Conservation (phyloP, 1,140 invertebrate genomes). For the Magallana gigas region DNA sequence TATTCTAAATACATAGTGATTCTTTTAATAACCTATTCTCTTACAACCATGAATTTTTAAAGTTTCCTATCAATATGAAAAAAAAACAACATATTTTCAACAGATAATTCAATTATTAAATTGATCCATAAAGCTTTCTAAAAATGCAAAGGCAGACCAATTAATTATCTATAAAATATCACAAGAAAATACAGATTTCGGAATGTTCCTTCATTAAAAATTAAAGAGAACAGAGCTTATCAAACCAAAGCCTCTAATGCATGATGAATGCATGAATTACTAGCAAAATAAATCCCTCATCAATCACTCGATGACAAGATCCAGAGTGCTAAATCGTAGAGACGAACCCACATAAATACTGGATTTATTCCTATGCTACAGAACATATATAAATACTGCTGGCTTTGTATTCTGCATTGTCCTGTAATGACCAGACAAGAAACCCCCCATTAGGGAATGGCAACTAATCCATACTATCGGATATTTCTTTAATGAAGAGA, state of each 20-base stretch:
- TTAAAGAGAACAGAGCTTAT: not conserved
- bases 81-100: too few species aligned
- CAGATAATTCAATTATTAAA: too few species aligned
- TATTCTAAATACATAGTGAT: too few species aligned
- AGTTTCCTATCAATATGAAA: too few species aligned
- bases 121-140: too few species aligned
- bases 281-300: not conserved
- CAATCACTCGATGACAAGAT: not conserved
- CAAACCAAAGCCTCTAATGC: not conserved
- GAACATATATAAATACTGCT: too few species aligned
- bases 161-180: too few species aligned
- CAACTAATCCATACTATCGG: not conserved
- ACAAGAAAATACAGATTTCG: too few species aligned
- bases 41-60: too few species aligned
- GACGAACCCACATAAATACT: not conserved
- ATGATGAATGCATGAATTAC: not conserved
- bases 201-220: too few species aligned
- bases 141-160: too few species aligned
- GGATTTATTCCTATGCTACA: not conserved
- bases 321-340: not conserved
- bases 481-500: not conserved
- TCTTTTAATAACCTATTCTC: too few species aligned
- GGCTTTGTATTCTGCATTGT: not conserved
- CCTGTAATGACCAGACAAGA: not conserved
- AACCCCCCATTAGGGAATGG: not conserved